phyloP scores from a whole-genome alignment of 2,888 invertebrate genomes.

The Caenorhabditis sulstoni region DNA sequence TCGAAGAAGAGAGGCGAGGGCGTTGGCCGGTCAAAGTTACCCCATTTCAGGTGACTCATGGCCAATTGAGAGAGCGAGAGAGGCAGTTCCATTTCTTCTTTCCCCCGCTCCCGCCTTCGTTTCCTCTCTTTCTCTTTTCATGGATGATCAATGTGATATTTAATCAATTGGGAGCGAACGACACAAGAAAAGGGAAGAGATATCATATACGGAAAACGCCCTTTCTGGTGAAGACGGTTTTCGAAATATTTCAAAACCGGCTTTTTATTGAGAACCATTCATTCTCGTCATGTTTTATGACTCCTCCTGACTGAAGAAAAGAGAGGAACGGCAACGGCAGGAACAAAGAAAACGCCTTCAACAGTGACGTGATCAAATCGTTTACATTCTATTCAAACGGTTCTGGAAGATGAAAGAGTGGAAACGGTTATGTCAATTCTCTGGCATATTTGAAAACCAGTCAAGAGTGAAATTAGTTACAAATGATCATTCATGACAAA shows the following conservation, averaged over 20 bases:
- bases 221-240: slow-evolving; percentile 23
- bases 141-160: slow-evolving; percentile 59
- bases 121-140: slow-evolving; percentile 36
- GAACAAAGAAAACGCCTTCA: slow-evolving; percentile 38
- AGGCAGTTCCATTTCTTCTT: slow-evolving; percentile 51
- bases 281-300: slow-evolving; percentile 26
- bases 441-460: slow-evolving; percentile 27
- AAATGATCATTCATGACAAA: not conserved
- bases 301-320: not conserved
- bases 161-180: slow-evolving; percentile 51
- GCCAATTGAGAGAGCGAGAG: slow-evolving; percentile 36
- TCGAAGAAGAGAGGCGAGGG: slow-evolving; percentile 33
- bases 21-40: slow-evolving; percentile 64
- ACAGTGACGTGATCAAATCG: slow-evolving; percentile 23
- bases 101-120: slow-evolving; percentile 38
- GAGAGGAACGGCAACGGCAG: slow-evolving; percentile 1
- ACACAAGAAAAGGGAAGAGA: slow-evolving; percentile 33
- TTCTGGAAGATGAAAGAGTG: slow-evolving; percentile 11
- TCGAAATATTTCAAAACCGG: slow-evolving; percentile 52
- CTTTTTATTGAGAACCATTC: slow-evolving; percentile 39
- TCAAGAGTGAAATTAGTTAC: slow-evolving; percentile 13
- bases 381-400: slow-evolving; percentile 13
- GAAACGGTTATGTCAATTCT: not conserved
- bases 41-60: slow-evolving; percentile 60
- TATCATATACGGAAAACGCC: slow-evolving; percentile 36